Conservation (phyloP, 2,888 invertebrate species). For the Hirtodrosophila cameraria region DNA sequence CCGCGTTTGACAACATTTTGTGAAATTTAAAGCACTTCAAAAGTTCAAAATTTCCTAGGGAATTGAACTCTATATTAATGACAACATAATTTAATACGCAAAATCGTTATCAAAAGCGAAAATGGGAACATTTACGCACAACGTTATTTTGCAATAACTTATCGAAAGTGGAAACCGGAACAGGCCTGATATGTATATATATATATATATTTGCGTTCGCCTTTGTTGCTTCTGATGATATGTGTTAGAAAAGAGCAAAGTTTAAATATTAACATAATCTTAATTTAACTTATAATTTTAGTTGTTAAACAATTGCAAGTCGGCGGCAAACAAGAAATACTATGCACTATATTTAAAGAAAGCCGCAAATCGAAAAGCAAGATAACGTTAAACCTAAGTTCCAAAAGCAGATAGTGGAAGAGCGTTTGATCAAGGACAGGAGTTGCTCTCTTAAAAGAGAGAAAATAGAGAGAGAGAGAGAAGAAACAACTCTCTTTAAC, state of each 20-base stretch:
- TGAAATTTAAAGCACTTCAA: too few relatives aligned
- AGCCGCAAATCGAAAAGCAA: slow-evolving; percentile 14
- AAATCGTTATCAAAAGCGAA: too few relatives aligned
- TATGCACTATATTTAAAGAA: slow-evolving; percentile 42
- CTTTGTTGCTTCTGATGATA: slow-evolving; percentile 41
- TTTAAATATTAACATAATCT: slow-evolving; percentile 59
- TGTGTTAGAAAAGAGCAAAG: slow-evolving; percentile 41
- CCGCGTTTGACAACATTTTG: too few relatives aligned
- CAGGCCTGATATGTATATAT: too few relatives aligned
- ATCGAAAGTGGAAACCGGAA: too few relatives aligned
- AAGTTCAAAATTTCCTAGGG: too few relatives aligned
- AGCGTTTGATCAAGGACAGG: slow-evolving; percentile 12
- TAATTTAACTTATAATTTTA: slow-evolving; percentile 73
- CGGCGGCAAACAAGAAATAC: slow-evolving; percentile 48
- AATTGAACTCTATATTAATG: too few relatives aligned
- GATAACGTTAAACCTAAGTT: slow-evolving; percentile 16
- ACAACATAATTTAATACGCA: too few relatives aligned
- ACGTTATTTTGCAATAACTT: too few relatives aligned
- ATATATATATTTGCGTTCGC: slow-evolving; percentile 21
- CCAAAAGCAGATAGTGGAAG: neutral
- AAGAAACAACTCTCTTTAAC: neutral
- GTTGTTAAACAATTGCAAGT: slow-evolving; percentile 54
- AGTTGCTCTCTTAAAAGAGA: slow-evolving; percentile 25
- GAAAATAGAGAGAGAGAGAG: slow-evolving; percentile 6
- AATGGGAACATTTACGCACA: too few relatives aligned